Conservation (phyloP, 2,888 invertebrate species). For the Gastrophysa polygoni region DNA sequence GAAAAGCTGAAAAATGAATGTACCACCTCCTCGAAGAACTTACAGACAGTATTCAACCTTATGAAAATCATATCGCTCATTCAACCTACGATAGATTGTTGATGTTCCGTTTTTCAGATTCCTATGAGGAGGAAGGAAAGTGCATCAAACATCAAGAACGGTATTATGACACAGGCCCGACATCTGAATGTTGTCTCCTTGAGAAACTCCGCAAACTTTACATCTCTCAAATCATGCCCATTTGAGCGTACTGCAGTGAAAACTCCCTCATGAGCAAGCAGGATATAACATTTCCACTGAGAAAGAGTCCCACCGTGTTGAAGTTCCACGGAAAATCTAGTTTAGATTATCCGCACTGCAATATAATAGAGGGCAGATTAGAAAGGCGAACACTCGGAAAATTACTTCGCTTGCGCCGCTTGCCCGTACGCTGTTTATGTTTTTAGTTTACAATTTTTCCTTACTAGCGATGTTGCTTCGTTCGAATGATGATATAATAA, state of each 20-base stretch:
- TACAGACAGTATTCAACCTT: no score
- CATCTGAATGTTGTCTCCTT: no score
- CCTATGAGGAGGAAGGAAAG: no score
- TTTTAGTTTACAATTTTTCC: slow-evolving; percentile 34
- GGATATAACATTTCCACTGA: background rate
- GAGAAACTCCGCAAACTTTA: no score
- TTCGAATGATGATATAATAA: slow-evolving; percentile 11
- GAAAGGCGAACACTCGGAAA: slow-evolving; percentile 29
- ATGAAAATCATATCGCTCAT: no score
- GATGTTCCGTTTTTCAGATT: no score
- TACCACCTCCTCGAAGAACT: no score
- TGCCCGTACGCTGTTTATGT: slow-evolving; percentile 29
- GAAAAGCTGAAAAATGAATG: no score
- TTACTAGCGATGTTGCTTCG: slow-evolving; percentile 10
- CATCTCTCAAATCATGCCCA: background rate
- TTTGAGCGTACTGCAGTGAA: background rate
- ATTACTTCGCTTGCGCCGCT: slow-evolving; percentile 27
- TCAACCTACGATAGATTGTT: no score
- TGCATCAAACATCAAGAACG: no score
- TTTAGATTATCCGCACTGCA: slow-evolving; percentile 35
- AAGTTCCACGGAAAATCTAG: slow-evolving; percentile 14
- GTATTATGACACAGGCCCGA: no score
- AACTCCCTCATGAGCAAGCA: background rate
- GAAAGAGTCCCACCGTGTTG: slow-evolving; percentile 8
- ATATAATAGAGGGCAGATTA: slow-evolving; percentile 36